Evolutionary conservation across 2,113 vertebrate genomes (phyloP), one percentile per base, ranked within the genome.

Genomic region (Oryzias javanicus): DNA sequence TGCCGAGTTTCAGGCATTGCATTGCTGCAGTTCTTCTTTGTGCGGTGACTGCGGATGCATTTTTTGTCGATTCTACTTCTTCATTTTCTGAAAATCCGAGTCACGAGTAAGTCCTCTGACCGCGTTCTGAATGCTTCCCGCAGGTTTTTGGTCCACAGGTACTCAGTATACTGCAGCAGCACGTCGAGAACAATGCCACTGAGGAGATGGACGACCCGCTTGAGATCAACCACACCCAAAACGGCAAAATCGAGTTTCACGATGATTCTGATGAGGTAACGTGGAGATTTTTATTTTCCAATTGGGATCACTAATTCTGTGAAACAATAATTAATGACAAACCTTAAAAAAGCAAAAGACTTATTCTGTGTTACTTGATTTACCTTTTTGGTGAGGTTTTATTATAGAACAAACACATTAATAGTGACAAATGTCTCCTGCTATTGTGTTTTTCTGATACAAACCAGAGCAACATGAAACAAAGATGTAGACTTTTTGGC

Each of bases 71-170:
- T 3, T n/a, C n/a, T n/a, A n/a, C 8, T 35, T 1, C 35, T 35
- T 35, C 8, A 12, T 35, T 44, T 44, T 44, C 6, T 17, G 4
- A 44, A 44, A 16, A 44, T 47, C 19, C 3, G 1, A 18, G n/a
- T 47, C 0, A 10, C 4, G n/a, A 48, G 4, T 25, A 12, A 12
- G 17, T 49, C 50, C 40, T 8, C 41, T 27, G 49, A 72, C 22
- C 0, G 18, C 25, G 12, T 75, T 45, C 45, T 51, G 3, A 47
- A 53, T 59, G 48, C 60, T 19, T 10, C 44, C 60, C 0, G 1
- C 86, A 98, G 96, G 89, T 98, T 98, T 82, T 81, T 98, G 86
- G 96, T 98, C 17, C 95, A 97, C 71, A 92, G 95, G 0, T 97
- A 97, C 77, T 97, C 95, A 0, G 93, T 96, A n/a, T n/a, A 52